Percentiles rank a stretch among this genome's conserved stretches.
These are phyloP conservation scores for Denticeps clupeoides DNA, from an alignment of 2,797 vertebrate genomes.

Conservation along the genomic window DNA sequence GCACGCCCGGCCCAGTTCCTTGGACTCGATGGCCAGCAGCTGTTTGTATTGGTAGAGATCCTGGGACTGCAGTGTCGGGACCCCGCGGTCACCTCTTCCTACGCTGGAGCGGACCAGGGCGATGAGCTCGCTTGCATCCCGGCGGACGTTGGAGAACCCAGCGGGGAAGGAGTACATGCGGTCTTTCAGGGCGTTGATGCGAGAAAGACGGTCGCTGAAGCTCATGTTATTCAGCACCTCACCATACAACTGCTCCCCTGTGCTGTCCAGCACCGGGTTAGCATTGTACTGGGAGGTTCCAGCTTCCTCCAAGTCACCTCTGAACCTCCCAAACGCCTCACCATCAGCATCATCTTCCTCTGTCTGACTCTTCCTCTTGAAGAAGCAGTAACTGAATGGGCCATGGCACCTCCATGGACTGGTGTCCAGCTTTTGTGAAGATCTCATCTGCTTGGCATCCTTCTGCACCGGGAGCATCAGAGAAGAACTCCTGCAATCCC, in stretches of 20 bases:
- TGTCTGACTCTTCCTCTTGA: constrained; percentile 62
- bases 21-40: constrained; percentile 85
- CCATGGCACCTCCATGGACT: constrained; percentile 82
- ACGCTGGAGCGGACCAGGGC: constrained; percentile 80
- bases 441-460: constrained; percentile 69
- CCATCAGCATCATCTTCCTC: constrained; percentile 76
- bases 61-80: constrained; percentile 59
- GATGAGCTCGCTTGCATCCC: constrained; percentile 86
- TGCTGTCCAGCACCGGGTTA: constrained; percentile 37
- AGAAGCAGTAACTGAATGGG: constrained; percentile 91
- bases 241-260: constrained; percentile 57
- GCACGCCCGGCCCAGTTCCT: constrained; percentile 89
- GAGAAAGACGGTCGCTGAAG: constrained; percentile 70
- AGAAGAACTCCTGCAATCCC: constrained; percentile 58
- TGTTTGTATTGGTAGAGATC: constrained; percentile 88
- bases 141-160: constrained; percentile 79
- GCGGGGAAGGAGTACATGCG: constrained; percentile 75
- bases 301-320: constrained; percentile 23
- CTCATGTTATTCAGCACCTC: constrained; percentile 74
- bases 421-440: constrained; percentile 69
- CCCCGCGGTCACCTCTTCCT: constrained; percentile 67
- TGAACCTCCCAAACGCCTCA: constrained; percentile 53
- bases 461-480: constrained; percentile 64
- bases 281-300: constrained; percentile 36
- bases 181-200: constrained; percentile 79